Percentiles rank a stretch among this genome's conserved stretches.
These are phyloP conservation scores for Eretmocerus hayati DNA, from an alignment of 2,888 invertebrate species.

Conservation along the genomic window DNA sequence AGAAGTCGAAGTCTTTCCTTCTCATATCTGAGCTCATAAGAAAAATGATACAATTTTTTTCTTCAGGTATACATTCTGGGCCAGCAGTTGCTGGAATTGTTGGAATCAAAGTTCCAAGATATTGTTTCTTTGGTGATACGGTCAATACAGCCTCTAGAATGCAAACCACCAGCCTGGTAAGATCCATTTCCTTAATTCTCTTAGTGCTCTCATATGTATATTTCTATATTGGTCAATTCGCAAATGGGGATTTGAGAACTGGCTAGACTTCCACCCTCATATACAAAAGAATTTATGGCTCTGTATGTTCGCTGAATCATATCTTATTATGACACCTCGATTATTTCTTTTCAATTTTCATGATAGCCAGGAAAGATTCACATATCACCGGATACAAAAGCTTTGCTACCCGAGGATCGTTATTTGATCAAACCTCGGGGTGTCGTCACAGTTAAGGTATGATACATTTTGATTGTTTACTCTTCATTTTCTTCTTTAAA, in stretches of 20 bases:
- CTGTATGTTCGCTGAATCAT: no score
- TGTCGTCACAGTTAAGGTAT: conserved; percentile 70
- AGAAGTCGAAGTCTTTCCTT: no score
- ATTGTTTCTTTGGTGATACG: conserved; percentile 85
- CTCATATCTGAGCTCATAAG: background rate
- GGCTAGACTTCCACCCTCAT: no score
- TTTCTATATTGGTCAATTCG: no score
- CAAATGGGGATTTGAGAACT: no score
- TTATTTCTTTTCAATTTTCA: background rate
- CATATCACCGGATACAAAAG: conserved; percentile 65
- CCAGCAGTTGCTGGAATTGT: conserved; percentile 84
- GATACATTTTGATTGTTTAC: no score
- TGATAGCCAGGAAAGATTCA: conserved; percentile 66
- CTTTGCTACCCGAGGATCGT: conserved; percentile 58
- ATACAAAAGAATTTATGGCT: no score
- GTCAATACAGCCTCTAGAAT: conserved; percentile 88
- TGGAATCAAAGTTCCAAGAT: conserved; percentile 75
- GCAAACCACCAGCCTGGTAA: conserved; percentile 64
- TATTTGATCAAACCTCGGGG: conserved; percentile 68
- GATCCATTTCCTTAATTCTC: no score
- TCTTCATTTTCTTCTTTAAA: no score
- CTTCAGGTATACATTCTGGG: conserved; percentile 72
- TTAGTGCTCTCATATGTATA: no score
- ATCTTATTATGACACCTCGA: no score
- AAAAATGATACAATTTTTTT: background rate